Conservation (phyloP, 2,113 vertebrate genomes). For the Columbina picui region DNA sequence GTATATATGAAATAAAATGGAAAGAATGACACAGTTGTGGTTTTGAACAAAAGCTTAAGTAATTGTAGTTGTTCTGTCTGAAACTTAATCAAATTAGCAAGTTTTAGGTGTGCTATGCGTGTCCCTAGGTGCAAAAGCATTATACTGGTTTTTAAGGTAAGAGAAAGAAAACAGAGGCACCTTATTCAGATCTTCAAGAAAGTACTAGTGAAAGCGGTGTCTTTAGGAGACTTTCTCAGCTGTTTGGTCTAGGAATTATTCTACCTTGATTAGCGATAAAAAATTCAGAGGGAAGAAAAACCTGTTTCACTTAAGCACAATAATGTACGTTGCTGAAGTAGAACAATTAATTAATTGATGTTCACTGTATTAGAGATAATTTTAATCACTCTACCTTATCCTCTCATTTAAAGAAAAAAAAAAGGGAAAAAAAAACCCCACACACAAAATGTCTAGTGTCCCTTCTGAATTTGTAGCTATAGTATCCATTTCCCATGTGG, state of each 20-base stretch:
- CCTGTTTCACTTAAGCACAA: neutral
- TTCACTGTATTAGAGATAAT: conserved; percentile 22
- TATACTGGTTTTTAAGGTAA: neutral
- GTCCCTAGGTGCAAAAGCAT: neutral
- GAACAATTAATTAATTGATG: neutral
- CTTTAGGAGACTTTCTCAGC: neutral
- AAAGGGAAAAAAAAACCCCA: neutral
- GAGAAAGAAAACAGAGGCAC: neutral
- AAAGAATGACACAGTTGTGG: neutral
- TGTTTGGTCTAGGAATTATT: neutral
- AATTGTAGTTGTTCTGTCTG: neutral
- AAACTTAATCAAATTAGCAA: neutral
- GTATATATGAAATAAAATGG: neutral
- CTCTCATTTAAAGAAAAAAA: conserved; percentile 54
- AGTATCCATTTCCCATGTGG: conserved; percentile 53
- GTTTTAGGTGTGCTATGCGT: neutral
- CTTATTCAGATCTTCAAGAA: neutral
- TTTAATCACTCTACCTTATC: conserved; percentile 49
- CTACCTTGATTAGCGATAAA: neutral
- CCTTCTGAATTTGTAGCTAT: conserved; percentile 24
- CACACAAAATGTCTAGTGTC: neutral
- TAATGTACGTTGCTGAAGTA: neutral
- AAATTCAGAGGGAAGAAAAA: neutral
- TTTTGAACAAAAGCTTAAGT: neutral
- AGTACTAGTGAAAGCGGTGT: neutral